Percentiles rank a stretch among this genome's conserved stretches.
Conservation (phyloP, 2,797 vertebrate genomes). For the Melanotaenia nigrans region DNA sequence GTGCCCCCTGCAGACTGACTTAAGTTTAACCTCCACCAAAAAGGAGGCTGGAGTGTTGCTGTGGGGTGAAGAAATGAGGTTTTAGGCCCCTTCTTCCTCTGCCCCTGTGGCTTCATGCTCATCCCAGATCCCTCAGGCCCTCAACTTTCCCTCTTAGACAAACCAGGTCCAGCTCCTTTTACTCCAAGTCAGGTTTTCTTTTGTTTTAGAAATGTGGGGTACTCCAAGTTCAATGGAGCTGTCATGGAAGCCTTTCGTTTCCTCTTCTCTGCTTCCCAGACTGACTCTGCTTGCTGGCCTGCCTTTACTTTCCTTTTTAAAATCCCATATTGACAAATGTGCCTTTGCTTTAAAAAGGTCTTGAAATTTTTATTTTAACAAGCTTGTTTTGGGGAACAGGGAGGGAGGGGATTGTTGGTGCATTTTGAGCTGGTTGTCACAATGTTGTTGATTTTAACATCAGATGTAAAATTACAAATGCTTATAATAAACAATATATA, state of each 20-base stretch:
- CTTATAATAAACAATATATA: constrained; percentile 86
- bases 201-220: constrained; percentile 59
- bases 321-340: constrained; percentile 82
- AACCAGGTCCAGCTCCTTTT: constrained; percentile 45
- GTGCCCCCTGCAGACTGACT: constrained; percentile 64
- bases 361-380: constrained; percentile 81
- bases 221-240: constrained; percentile 56
- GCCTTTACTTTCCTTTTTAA: constrained; percentile 76
- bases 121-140: constrained; percentile 49
- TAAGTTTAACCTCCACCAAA: constrained; percentile 57
- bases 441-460: constrained; percentile 82
- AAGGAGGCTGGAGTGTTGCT: constrained; percentile 69
- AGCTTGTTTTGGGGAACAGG: constrained; percentile 64
- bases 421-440: constrained; percentile 67
- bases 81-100: constrained; percentile 50
- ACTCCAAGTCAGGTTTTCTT: constrained; percentile 65
- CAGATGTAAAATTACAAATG: constrained; percentile 85
- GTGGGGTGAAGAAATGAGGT: constrained; percentile 57
- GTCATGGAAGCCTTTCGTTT: constrained; percentile 55
- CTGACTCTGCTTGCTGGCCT: constrained; percentile 71
- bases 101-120: constrained; percentile 53
- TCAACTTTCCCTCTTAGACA: constrained; percentile 40
- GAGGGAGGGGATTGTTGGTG: constrained; percentile 37
- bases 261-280: constrained; percentile 63
- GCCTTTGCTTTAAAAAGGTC: constrained; percentile 86